Conservation (phyloP, 2,888 invertebrate genomes). For the Griposia aprilina region DNA sequence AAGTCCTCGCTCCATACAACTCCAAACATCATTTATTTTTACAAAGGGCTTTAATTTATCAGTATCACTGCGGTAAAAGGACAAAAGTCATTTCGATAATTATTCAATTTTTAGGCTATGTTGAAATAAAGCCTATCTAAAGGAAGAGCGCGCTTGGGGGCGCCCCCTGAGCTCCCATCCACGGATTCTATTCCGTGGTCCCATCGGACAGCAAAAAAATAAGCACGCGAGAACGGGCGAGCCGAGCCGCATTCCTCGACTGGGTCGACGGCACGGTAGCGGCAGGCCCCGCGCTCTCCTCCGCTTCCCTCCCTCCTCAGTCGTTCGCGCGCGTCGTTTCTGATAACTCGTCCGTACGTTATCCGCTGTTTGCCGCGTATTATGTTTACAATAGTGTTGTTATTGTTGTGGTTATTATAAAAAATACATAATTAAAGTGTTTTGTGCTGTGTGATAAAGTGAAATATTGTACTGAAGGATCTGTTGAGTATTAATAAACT, state of each 20-base stretch:
- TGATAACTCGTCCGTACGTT: constrained; percentile 76
- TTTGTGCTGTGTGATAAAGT: constrained; percentile 80
- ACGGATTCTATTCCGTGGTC: constrained; percentile 11
- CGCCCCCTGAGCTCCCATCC: constrained; percentile 70
- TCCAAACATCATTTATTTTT: no score
- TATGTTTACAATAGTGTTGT: constrained; percentile 88
- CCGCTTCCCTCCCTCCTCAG: constrained; percentile 73
- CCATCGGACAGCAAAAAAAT: constrained; percentile 81
- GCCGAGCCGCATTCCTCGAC: constrained; percentile 88
- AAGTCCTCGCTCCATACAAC: no score
- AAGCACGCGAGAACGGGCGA: constrained; percentile 85
- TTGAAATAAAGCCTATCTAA: constrained; percentile 35
- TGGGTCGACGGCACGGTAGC: constrained; percentile 86
- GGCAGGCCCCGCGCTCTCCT: constrained; percentile 74
- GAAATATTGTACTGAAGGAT: constrained; percentile 68
- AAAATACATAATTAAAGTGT: constrained; percentile 78
- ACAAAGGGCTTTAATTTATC: background rate
- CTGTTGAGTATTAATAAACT: constrained; percentile 72
- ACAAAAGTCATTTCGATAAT: background rate
- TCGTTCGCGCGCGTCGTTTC: constrained; percentile 86
- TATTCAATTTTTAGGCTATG: background rate
- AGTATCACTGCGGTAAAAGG: background rate
- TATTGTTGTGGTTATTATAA: constrained; percentile 79
- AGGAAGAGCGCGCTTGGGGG: constrained; percentile 32
- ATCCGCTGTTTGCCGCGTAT: constrained; percentile 80